Conservation (phyloP, 2,888 invertebrate species). For the Lottia gigantea region DNA sequence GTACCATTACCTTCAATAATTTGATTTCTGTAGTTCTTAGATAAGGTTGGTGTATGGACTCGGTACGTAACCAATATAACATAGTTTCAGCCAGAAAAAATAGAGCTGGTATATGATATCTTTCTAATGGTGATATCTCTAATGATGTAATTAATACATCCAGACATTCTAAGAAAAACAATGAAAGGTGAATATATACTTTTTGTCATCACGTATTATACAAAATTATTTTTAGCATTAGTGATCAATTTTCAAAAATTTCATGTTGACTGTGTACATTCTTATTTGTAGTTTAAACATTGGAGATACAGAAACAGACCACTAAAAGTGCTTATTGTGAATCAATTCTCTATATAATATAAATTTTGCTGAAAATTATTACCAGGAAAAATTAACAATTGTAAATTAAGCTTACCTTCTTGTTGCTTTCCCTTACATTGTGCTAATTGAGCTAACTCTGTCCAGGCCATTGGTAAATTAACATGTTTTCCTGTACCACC, state of each 20-base stretch:
- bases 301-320: no score
- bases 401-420: constrained; percentile 60
- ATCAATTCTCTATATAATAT: no score
- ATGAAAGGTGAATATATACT: no score
- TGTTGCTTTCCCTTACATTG: constrained; percentile 67
- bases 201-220: no score
- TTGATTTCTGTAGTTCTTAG: constrained; percentile 65
- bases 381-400: no score
- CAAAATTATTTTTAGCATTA: no score
- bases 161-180: constrained; percentile 59
- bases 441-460: constrained; percentile 65
- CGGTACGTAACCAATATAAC: constrained; percentile 67
- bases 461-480: constrained; percentile 67
- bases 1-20: constrained; percentile 51
- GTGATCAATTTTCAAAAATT: no score
- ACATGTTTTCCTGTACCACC: constrained; percentile 59
- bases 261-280: no score
- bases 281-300: no score
- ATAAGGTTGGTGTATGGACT: constrained; percentile 63
- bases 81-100: constrained; percentile 68
- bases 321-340: no score
- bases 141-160: constrained; percentile 64
- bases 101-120: constrained; percentile 63
- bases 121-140: constrained; percentile 63
- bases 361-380: no score